Percentiles rank a stretch among this genome's conserved stretches.
Evolutionary conservation across 2,797 vertebrate genomes (phyloP).

Genomic region (Cercopithecus neglectus): DNA sequence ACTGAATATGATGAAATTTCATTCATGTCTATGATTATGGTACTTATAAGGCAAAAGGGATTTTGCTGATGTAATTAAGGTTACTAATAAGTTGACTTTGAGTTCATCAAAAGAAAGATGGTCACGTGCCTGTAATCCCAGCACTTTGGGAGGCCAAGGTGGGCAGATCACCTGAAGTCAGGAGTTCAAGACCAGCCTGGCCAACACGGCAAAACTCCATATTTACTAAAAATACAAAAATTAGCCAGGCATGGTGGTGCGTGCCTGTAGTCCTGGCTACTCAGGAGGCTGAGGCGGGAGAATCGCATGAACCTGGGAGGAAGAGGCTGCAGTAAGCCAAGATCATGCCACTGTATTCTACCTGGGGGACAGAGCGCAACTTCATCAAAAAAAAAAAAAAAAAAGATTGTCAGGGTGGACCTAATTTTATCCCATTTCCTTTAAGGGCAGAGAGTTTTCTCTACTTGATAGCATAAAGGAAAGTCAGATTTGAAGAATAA

Average conservation of each 20-base stretch:
- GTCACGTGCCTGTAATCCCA: not conserved
- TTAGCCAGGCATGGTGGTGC: not conserved
- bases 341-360: no score
- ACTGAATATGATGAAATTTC: not conserved
- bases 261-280: not conserved
- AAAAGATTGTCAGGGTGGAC: not conserved
- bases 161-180: not conserved
- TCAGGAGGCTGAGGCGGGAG: not conserved
- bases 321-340: no score
- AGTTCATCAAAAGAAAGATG: not conserved
- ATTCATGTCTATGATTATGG: not conserved
- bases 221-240: not conserved
- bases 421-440: not conserved
- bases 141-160: not conserved
- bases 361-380: no score
- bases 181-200: not conserved
- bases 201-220: not conserved
- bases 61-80: not conserved
- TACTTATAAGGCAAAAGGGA: not conserved
- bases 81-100: not conserved
- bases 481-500: not conserved
- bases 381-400: not conserved
- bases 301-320: not conserved
- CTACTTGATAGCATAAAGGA: not conserved
- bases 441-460: conserved; percentile 1